Evolutionary conservation across 2,797 vertebrate species (phyloP), one percentile per base, ranked within the genome.

Genomic region (Argentina silus): DNA sequence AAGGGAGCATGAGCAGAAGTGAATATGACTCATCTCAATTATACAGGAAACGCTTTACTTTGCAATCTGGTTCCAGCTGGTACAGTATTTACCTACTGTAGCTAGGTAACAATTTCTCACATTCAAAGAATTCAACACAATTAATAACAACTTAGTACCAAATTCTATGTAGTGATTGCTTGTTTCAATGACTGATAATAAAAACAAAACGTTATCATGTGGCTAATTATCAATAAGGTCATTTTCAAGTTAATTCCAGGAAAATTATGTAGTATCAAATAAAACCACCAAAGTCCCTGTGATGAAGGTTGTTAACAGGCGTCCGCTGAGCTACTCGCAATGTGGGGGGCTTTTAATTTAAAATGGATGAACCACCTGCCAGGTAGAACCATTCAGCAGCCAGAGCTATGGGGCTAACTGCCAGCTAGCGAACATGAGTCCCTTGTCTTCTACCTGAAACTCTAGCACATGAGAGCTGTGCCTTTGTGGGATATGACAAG

Each of bases 41-140:
- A 73, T 50, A 67, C 72, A 48, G 50, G 72, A 27, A 17, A 70
- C 56, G 15, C 21, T 57, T 76, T 21, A 36, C 51, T 75, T 53
- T 75, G 56, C 64, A 70, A 14, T 43, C n/a, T 7, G 1, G 4
- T 36, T 44, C 17, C 23, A 21, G 36, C 65, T 43, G 59, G 23
- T 43, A 48, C 11, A 36, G 47, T 2, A 12, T 48, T 12, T 6
- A 8, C 47, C 11, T 15, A 56, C 53, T 56, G 53, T 19, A 56
- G 53, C n/a, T 56, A 19, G 15, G 2, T 56, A 56, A 56, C 53
- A 55, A 11, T 17, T 9, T 19, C 17, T 19, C 7, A 11, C 3
- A 23, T 59, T 10, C 4, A 9, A 19, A 57, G 17, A n/a, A 21
- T 21, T 57, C 27, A 36, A 36, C 27, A 36, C 27, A 36, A 36